Percentiles rank a stretch among this genome's conserved stretches.
These are phyloP conservation scores for Drosophila kurseongensis DNA, from an alignment of 1,140 invertebrate genomes.

Conservation along the genomic window DNA sequence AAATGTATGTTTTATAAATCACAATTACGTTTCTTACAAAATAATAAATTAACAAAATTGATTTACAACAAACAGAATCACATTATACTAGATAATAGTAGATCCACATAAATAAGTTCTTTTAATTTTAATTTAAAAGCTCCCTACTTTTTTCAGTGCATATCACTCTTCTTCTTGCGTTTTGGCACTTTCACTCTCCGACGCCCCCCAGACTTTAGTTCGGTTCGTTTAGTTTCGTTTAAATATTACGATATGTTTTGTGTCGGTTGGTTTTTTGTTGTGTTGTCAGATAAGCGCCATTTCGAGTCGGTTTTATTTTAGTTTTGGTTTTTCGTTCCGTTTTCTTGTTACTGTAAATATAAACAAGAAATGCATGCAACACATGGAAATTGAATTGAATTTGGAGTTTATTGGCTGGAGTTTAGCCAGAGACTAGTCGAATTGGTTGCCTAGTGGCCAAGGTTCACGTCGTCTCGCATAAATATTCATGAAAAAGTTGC, in stretches of 20 bases:
- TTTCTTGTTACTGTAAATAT: constrained; percentile 59
- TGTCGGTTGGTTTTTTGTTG: constrained; percentile 14
- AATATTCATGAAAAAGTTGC: constrained; percentile 30
- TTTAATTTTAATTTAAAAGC: background rate
- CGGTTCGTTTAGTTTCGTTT: constrained; percentile 59
- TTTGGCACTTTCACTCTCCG: constrained; percentile 77
- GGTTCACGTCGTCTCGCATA: constrained; percentile 25
- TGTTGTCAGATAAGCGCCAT: constrained; percentile 57
- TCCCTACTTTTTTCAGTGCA: constrained; percentile 5
- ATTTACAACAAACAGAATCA: too few relatives aligned
- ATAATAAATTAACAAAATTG: too few relatives aligned
- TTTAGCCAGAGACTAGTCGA: constrained; percentile 38
- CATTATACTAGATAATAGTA: too few relatives aligned
- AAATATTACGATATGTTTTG: constrained; percentile 71
- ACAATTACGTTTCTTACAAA: too few relatives aligned
- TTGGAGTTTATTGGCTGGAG: constrained; percentile 16
- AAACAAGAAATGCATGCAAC: constrained; percentile 54
- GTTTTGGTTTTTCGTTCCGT: constrained; percentile 14
- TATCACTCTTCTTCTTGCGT: constrained; percentile 33
- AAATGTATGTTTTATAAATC: too few relatives aligned
- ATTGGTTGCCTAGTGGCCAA: constrained; percentile 27
- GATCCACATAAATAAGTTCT: too few relatives aligned
- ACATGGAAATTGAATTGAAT: constrained; percentile 45
- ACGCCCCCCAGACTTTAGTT: constrained; percentile 46
- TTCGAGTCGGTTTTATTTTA: constrained; percentile 37